Conservation (phyloP, 2,888 invertebrate genomes). For the Peribatodes rhomboidaria region DNA sequence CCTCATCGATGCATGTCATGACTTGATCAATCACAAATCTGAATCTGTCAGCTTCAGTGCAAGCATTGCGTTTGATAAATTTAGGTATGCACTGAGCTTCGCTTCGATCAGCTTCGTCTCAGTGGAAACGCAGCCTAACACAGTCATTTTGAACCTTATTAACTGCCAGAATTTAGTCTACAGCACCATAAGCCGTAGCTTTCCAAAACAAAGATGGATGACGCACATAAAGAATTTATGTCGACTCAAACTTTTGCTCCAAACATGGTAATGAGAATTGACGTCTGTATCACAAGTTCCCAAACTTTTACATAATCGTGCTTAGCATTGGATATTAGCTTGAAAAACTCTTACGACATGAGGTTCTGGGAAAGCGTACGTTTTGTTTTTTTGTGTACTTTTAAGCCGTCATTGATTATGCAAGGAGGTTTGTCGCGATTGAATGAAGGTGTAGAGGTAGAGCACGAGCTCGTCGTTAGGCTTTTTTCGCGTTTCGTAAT, state of each 20-base stretch:
- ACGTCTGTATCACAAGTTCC: constrained; percentile 42
- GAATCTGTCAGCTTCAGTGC: too few relatives aligned
- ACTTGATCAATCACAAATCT: too few relatives aligned
- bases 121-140: too few relatives aligned
- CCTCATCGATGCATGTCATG: too few relatives aligned
- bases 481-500: too few relatives aligned
- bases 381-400: not conserved
- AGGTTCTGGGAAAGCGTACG: not conserved
- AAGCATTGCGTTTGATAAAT: too few relatives aligned
- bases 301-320: constrained; percentile 37
- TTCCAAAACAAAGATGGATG: constrained; percentile 51
- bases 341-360: constrained; percentile 4
- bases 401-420: not conserved
- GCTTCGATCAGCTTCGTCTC: too few relatives aligned
- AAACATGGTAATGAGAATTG: constrained; percentile 50
- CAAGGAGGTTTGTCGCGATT: not conserved
- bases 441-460: too few relatives aligned
- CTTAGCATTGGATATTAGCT: constrained; percentile 14
- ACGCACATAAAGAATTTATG: constrained; percentile 51
- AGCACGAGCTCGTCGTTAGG: too few relatives aligned
- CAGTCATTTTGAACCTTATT: constrained; percentile 6
- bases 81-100: too few relatives aligned
- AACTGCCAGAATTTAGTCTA: constrained; percentile 13
- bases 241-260: constrained; percentile 42
- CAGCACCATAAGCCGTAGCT: constrained; percentile 31